phyloP scores from a whole-genome alignment of 2,797 vertebrate genomes.

The Falco peregrinus region DNA sequence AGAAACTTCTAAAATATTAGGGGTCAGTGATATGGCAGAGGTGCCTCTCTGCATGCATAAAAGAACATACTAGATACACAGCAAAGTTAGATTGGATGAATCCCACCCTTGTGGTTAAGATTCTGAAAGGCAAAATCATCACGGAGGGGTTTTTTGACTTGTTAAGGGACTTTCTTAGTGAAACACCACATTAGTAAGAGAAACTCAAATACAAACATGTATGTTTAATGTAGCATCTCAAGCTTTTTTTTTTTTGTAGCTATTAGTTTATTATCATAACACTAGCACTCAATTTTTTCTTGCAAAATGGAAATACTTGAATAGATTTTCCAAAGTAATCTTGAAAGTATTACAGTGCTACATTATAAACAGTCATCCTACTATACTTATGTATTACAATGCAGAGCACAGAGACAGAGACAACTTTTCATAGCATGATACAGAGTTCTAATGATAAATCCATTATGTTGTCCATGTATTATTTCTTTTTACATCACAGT shows the following conservation, averaged over 20 bases:
- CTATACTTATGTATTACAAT: not conserved
- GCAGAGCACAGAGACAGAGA: constrained; percentile 8
- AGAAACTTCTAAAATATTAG: not conserved
- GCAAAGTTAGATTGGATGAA: not conserved
- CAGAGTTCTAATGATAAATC: constrained; percentile 60
- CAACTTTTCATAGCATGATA: constrained; percentile 7
- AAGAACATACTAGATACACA: not conserved
- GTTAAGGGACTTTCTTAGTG: not conserved
- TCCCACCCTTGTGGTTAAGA: not conserved
- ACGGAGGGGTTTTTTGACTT: rapidly evolving
- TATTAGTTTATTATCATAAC: not conserved
- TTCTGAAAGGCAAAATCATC: not conserved
- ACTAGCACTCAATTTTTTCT: not conserved
- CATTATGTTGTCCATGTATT: constrained; percentile 49
- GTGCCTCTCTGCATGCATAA: not conserved
- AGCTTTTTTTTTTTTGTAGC: not conserved
- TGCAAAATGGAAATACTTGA: not conserved
- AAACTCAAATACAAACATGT: not conserved
- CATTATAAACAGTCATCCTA: not conserved
- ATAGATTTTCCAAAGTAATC: not conserved
- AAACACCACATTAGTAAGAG: not conserved
- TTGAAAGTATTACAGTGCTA: not conserved
- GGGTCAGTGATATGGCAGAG: not conserved
- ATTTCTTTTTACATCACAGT: constrained; percentile 64
- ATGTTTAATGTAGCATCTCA: not conserved